These are phyloP conservation scores for Psittacula derbiana DNA, from an alignment of 2,797 vertebrate species.

Conservation along the genomic window DNA sequence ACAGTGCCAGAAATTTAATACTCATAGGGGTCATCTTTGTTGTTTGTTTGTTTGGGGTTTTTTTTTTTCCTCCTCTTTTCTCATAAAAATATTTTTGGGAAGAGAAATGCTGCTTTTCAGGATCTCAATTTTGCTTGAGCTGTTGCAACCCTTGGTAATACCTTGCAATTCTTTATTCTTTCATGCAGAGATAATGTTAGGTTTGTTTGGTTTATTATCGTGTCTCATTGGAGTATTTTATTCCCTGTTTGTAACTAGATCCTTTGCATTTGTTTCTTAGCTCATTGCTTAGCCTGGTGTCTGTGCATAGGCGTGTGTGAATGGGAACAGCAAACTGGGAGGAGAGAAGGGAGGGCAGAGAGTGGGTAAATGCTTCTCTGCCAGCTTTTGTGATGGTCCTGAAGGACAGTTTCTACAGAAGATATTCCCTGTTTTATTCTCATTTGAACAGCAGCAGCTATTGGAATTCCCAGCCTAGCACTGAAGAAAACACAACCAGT, in stretches of 20 bases:
- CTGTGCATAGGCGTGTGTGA: background rate
- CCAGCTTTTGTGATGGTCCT: background rate
- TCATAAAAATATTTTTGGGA: conserved; percentile 17
- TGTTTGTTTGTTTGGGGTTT: background rate
- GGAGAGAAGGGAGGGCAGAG: background rate
- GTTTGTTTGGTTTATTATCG: background rate
- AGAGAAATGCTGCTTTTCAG: conserved; percentile 1
- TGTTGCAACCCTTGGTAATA: background rate
- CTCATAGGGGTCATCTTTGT: background rate
- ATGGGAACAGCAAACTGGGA: background rate
- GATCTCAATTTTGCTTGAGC: background rate
- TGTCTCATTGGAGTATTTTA: background rate
- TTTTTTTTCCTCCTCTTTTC: background rate
- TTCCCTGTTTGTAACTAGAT: background rate
- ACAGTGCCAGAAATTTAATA: background rate
- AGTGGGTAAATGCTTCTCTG: background rate
- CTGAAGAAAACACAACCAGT: background rate
- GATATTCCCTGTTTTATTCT: background rate
- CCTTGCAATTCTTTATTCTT: background rate
- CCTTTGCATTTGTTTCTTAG: background rate
- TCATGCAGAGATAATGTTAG: background rate
- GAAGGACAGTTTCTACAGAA: background rate
- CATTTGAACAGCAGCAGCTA: background rate
- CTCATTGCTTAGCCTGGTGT: background rate
- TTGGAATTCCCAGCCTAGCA: background rate